Base-by-base conservation (phyloP, 2,113 vertebrate genomes). In the Aegypius monachus region DNA sequence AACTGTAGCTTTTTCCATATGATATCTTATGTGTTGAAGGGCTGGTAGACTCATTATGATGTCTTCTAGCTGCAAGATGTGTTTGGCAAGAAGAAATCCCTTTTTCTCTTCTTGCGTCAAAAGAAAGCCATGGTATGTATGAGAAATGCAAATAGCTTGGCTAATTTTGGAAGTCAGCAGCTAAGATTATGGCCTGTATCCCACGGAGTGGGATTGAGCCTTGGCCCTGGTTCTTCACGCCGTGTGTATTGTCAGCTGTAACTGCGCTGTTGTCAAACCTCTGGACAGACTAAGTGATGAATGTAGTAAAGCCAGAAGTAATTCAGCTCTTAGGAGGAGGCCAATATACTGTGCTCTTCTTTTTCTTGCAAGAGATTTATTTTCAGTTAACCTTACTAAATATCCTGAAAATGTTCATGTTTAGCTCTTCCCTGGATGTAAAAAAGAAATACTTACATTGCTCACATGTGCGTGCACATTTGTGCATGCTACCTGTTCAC, bases 381-480 rank as follows among this genome's bases (percentile, higher is more conserved):
- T 81, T 59, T 71, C 27, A 19, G 55, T 86, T 48, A 83, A 34
- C 26, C 43, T 74, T 74, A 32, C 19, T 32, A 79, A 92, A 81
- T 73, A 81, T 9, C 65, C 43, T 36, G 34, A n/a, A 88, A 86
- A 63, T 25, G 11, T 23, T 91, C 68, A 16, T 31, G 38, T 32
- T 95, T 84, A 90, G 61, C 67, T 34, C 61, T 67, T 67, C 29
- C n/a, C 4, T 19, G n/a, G 75, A 13, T n/a, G 17, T 19, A 19
- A 59, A 84, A 6, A 50, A 72, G 52, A 43, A 72, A 47, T 22
- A 8, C 58, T 66, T 32, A 2, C 1, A 0, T 21, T 65, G 38
- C 52, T 56, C 17, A 14, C 16, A 0, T 4, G 5, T 1, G 3
- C 17, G 19, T 17, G 47, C 19, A 7, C 1, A 0, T 53, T 13